These are phyloP conservation scores for Danio choprae DNA, from an alignment of 2,797 vertebrate genomes.

Conservation along the genomic window DNA sequence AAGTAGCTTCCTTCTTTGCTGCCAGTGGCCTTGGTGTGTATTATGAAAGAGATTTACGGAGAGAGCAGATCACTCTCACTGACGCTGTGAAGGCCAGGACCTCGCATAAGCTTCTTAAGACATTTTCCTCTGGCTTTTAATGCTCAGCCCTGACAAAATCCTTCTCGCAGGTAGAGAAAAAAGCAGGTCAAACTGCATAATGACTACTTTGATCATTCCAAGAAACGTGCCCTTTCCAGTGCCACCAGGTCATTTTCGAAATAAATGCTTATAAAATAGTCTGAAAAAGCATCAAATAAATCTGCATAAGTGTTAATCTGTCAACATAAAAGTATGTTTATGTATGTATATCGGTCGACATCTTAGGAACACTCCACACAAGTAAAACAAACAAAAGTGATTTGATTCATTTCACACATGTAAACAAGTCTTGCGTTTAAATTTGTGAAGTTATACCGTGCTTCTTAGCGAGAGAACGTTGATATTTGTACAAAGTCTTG, in stretches of 20 bases:
- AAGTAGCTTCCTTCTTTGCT: not conserved
- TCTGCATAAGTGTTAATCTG: not conserved
- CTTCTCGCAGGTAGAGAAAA: not conserved
- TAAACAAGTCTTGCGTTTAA: not conserved
- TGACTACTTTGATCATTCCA: not conserved
- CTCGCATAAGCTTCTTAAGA: conserved; percentile 50
- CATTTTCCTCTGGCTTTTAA: conserved; percentile 23
- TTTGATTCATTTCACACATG: not conserved
- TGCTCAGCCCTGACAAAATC: not conserved
- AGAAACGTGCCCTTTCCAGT: not conserved
- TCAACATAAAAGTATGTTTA: not conserved
- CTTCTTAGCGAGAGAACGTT: not conserved
- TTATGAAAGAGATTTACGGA: conserved; percentile 49
- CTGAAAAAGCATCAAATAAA: not conserved
- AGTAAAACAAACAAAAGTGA: not conserved
- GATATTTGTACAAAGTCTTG: too few species aligned
- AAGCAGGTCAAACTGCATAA: not conserved
- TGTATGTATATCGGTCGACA: not conserved
- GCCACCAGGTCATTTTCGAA: not conserved
- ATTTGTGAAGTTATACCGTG: not conserved
- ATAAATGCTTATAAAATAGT: not conserved
- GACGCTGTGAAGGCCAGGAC: conserved; percentile 31
- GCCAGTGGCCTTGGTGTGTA: conserved; percentile 18
- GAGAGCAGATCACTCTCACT: conserved; percentile 31
- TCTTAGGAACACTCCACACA: not conserved